Base-by-base conservation (phyloP, 2,797 vertebrate genomes). In the Pangasius krempfi region DNA sequence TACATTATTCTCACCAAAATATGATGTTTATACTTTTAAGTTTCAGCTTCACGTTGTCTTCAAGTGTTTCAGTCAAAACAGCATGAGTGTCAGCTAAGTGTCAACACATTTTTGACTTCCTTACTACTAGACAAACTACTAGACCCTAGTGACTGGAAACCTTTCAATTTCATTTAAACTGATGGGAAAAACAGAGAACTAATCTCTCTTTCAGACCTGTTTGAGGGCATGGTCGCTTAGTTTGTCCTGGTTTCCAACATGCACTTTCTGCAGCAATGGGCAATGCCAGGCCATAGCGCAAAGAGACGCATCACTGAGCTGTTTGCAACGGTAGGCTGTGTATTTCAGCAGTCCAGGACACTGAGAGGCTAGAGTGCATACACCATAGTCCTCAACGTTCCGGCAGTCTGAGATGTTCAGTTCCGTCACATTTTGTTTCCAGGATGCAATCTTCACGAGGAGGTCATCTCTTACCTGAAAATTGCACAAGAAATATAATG, bases 341-440 rank as follows among this genome's bases (percentile, higher is more conserved):
- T 99, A 99, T 88, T 97, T 97, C 88, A 98, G 95, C 84, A 99
- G 96, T 79, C 98, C 97, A 10, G 97, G 97, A 93, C 98, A 99
- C 92, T 97, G 98, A 80, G 97, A 97, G 12, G 97, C 98, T 95
- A 99, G 93, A 52, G 97, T 94, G 92, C 97, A 97, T 54, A 99
- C 97, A 2, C 99, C 99, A 9, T 95, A 96, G 92, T 99, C 98
- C 86, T 98, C 98, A 33, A 99, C 96, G 87, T 97, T 98, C 87
- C 98, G 97, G 93, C 98, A 99, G 93, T 99, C 98, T 0, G 98
- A 99, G 95, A 99, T 98, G 95, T 98, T 99, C 76, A 99, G 96
- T 96, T 99, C 98, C 5, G 97, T 98, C 94, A 99, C 98, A 91
- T 99, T 99, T 95, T 98, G 97, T 92, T 97, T 97, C 93, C 98